These are phyloP conservation scores for Drosophila dunni DNA, from an alignment of 1,140 invertebrate genomes.

Conservation along the genomic window DNA sequence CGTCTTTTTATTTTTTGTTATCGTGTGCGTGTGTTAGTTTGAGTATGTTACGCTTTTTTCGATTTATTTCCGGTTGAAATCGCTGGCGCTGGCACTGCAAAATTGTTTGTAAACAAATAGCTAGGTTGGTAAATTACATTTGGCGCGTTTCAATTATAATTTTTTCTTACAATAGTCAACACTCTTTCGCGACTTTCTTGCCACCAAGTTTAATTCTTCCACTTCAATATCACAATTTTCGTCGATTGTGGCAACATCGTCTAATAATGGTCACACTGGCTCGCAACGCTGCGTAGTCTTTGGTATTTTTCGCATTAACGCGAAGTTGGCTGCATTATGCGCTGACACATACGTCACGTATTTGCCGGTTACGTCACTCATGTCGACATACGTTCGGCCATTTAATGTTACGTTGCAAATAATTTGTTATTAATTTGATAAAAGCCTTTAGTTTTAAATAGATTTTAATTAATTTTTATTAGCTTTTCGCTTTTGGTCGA, in stretches of 20 bases:
- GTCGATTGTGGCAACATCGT: conserved; percentile 70
- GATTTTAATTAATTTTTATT: not conserved
- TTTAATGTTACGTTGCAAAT: not conserved
- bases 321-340: conserved; percentile 35
- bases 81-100: conserved; percentile 2
- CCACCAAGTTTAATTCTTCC: conserved; percentile 60
- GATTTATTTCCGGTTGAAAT: conserved; percentile 5
- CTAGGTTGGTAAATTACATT: conserved; percentile 34
- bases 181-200: conserved; percentile 58
- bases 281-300: conserved; percentile 15
- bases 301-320: conserved; percentile 24
- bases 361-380: conserved; percentile 17
- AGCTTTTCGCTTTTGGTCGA: no score
- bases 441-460: not conserved
- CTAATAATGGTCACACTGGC: conserved; percentile 60
- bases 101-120: conserved; percentile 32
- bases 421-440: not conserved
- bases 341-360: conserved; percentile 22
- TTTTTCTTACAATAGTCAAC: conserved; percentile 61
- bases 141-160: conserved; percentile 49
- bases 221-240: conserved; percentile 55
- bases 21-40: conserved; percentile 36
- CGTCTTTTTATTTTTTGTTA: conserved; percentile 4
- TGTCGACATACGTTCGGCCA: not conserved
- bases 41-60: conserved; percentile 28